These are phyloP conservation scores for Meda fulgida DNA, from an alignment of 2,797 vertebrate species.

Conservation along the genomic window DNA sequence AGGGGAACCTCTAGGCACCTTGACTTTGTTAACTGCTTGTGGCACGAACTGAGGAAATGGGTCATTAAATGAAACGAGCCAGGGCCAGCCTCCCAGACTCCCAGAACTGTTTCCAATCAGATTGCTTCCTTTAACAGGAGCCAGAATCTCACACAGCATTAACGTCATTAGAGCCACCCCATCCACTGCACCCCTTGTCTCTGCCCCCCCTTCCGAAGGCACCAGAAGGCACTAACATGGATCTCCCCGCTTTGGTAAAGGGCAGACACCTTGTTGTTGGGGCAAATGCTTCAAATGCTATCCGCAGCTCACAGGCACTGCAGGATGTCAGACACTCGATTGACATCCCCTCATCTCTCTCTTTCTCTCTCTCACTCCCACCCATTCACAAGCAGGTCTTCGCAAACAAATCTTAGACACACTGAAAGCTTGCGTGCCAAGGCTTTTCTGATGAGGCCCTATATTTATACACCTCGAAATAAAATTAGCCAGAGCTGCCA, in stretches of 20 bases:
- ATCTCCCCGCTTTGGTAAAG: conserved; percentile 71
- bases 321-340: conserved; percentile 78
- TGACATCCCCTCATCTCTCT: conserved; percentile 65
- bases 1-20: conserved; percentile 81
- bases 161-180: conserved; percentile 62
- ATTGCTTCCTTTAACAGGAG: conserved; percentile 76
- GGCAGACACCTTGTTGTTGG: conserved; percentile 75
- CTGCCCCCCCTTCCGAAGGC: conserved; percentile 7
- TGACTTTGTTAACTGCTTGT: conserved; percentile 84
- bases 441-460: conserved; percentile 53
- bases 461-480: conserved; percentile 66
- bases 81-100: conserved; percentile 77
- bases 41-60: conserved; percentile 84
- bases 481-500: conserved; percentile 61
- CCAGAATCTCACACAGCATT: conserved; percentile 66
- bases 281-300: conserved; percentile 80
- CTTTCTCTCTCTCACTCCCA: conserved; percentile 18
- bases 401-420: conserved; percentile 59
- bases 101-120: conserved; percentile 85
- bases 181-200: conserved; percentile 31
- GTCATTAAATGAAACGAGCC: conserved; percentile 85
- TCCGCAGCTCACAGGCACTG: conserved; percentile 70
- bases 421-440: conserved; percentile 42
- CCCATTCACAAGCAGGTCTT: conserved; percentile 36
- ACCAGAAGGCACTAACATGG: conserved; percentile 58